phyloP scores from a whole-genome alignment of 2,113 vertebrate genomes.

The Ovis canadensis region DNA sequence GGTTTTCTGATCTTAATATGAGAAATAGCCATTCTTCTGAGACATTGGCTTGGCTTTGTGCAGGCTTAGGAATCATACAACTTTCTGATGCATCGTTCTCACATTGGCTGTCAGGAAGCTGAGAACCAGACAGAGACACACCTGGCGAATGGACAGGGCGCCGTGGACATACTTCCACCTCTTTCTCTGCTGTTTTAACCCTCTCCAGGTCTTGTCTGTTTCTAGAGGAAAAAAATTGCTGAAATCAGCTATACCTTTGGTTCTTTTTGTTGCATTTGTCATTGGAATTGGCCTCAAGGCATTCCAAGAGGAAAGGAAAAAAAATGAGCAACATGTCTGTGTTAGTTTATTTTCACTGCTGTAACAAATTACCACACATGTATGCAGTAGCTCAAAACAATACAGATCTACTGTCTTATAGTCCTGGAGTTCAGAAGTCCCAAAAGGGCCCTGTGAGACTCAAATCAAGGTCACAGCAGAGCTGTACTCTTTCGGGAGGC shows the following conservation, averaged over 20 bases:
- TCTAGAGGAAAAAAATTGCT: not conserved
- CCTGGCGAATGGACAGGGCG: no score
- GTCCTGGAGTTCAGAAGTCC: not conserved
- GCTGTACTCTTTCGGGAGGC: not conserved
- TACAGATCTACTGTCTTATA: rapidly evolving
- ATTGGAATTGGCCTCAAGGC: not conserved
- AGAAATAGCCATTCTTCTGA: not conserved
- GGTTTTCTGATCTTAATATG: not conserved
- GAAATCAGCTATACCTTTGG: not conserved
- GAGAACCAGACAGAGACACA: no score
- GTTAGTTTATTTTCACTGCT: not conserved
- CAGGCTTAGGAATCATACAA: not conserved
- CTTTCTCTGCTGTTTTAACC: not conserved
- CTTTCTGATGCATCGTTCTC: not conserved
- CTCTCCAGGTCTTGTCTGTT: not conserved
- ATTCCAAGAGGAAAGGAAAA: not conserved
- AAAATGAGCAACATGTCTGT: not conserved
- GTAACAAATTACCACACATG: not conserved
- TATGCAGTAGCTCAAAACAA: not conserved
- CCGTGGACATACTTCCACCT: not conserved
- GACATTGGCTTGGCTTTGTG: not conserved
- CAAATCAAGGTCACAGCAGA: not conserved
- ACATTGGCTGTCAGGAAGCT: not conserved
- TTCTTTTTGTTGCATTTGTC: not conserved
- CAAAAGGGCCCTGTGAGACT: not conserved